Base-by-base conservation (phyloP, 2,113 vertebrate species). In the Podocnemis expansa region DNA sequence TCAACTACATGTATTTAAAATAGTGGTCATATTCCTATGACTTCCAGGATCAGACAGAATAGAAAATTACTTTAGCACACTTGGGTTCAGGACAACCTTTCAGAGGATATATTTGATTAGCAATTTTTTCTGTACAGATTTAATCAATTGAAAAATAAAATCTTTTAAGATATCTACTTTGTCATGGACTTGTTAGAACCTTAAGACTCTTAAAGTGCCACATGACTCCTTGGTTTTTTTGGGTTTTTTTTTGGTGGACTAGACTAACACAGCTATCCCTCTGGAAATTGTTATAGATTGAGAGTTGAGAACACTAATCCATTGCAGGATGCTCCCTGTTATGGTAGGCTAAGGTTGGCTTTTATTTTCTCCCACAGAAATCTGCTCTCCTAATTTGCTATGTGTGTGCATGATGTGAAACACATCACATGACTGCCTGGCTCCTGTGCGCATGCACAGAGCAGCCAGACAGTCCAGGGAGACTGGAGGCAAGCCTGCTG, bases 291-390 rank as follows among this genome's bases (percentile, higher is more conserved):
- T n/a, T n/a, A n/a, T 79, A 89, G 47, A 10, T 31, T 89, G 76
- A 89, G 87, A 78, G 17, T 55, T 58, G 87, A 93, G 70, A 70
- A 8, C 60, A 25, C 10, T 70, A 21, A 93, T 81, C 49, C 9
- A 75, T 85, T 89, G 45, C 41, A 51, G 78, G 19, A 14, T 67
- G 85, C 84, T 93, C 47, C 7, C 25, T 70, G 17, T 3, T 89
- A 82, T 80, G n/a, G 21, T 67, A 90, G 25, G 0, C 1, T 29
- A 87, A 16, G 60, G 58, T 87, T 78, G 9, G 16, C 85, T 91
- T 95, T 88, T 96, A n/a, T n/a, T 96, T 96, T 52, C 14, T 94
- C 63, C 79, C 22, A 96, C 90, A 92, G n/a, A n/a, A n/a, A n/a
- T n/a, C n/a, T n/a, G n/a, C n/a, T n/a, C n/a, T n/a, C n/a, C n/a